Evolutionary conservation across 2,888 invertebrate species (phyloP).

Genomic region (Ormyrus pomaceus): DNA sequence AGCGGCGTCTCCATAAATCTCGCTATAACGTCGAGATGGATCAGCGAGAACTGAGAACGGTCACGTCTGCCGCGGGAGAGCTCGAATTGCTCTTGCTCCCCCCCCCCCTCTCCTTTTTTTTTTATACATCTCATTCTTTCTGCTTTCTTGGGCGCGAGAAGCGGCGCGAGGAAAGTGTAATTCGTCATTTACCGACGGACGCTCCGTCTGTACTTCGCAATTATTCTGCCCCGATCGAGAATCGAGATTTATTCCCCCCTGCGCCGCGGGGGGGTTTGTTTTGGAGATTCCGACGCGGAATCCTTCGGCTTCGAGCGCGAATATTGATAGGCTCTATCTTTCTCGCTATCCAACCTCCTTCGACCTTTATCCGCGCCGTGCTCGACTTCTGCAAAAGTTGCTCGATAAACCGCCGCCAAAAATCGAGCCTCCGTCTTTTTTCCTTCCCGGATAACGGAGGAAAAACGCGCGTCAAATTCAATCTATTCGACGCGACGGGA

Average conservation of each 20-base stretch:
- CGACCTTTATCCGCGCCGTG: too few species aligned
- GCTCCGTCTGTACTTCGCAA: neutral
- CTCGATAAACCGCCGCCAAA: too few species aligned
- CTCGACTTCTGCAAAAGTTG: too few species aligned
- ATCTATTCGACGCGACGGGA: neutral
- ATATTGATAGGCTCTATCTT: too few species aligned
- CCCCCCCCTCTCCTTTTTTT: constrained; percentile 21
- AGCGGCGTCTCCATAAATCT: constrained; percentile 73
- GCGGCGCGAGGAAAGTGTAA: constrained; percentile 17
- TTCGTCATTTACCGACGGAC: constrained; percentile 42
- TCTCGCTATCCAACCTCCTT: too few species aligned
- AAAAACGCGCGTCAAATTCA: neutral
- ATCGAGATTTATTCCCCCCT: too few species aligned
- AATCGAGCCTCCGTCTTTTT: too few species aligned
- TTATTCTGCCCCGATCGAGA: neutral
- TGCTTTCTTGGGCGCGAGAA: neutral
- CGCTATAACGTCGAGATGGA: constrained; percentile 74
- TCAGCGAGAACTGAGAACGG: constrained; percentile 67
- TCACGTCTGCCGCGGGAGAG: constrained; percentile 65
- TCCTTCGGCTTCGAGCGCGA: too few species aligned
- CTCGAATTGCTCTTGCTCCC: constrained; percentile 37
- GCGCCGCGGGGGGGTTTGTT: too few species aligned
- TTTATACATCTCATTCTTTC: constrained; percentile 8
- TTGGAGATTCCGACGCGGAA: too few species aligned
- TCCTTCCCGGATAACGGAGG: neutral